Conservation (phyloP, 2,888 invertebrate species). For the Orchesellides sinensis region DNA sequence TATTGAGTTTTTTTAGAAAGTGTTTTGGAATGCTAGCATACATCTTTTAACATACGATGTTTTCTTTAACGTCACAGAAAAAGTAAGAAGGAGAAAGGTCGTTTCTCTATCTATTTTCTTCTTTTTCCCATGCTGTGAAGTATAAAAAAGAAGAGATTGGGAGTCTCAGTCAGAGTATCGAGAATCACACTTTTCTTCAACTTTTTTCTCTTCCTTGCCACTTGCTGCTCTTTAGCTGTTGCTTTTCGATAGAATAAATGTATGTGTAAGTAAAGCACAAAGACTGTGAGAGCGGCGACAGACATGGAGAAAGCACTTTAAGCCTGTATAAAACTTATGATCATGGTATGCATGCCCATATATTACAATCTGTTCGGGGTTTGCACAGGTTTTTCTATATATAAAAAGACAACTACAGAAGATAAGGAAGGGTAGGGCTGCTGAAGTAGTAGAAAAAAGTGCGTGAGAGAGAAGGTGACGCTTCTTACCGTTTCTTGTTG, state of each 20-base stretch:
- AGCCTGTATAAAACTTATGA: neutral
- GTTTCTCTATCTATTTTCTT: slow-evolving; percentile 3
- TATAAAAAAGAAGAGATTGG: slow-evolving; percentile 16
- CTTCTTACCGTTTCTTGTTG: slow-evolving; percentile 17
- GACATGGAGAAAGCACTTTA: slow-evolving; percentile 31
- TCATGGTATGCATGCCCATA: neutral
- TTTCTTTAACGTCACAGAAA: slow-evolving; percentile 16
- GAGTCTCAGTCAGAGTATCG: slow-evolving; percentile 16
- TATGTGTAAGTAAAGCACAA: too few species aligned
- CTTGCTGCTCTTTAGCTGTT: slow-evolving; percentile 52
- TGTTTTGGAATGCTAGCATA: neutral
- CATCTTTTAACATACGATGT: neutral
- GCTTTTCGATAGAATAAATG: slow-evolving; percentile 21
- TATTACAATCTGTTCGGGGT: neutral
- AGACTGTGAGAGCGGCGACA: neutral
- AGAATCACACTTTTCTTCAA: slow-evolving; percentile 17
- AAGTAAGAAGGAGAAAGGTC: slow-evolving; percentile 19
- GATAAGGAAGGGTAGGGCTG: slow-evolving; percentile 23
- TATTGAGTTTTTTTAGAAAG: slow-evolving; percentile 19
- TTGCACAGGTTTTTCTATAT: neutral
- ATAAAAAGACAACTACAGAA: neutral
- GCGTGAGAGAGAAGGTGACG: slow-evolving; percentile 33
- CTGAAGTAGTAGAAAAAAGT: slow-evolving; percentile 38
- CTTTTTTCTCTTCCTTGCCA: slow-evolving; percentile 30
- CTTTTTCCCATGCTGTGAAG: slow-evolving; percentile 4